Evolutionary conservation across 2,888 invertebrate genomes (phyloP).

Genomic region (Neoscelio sp.): DNA sequence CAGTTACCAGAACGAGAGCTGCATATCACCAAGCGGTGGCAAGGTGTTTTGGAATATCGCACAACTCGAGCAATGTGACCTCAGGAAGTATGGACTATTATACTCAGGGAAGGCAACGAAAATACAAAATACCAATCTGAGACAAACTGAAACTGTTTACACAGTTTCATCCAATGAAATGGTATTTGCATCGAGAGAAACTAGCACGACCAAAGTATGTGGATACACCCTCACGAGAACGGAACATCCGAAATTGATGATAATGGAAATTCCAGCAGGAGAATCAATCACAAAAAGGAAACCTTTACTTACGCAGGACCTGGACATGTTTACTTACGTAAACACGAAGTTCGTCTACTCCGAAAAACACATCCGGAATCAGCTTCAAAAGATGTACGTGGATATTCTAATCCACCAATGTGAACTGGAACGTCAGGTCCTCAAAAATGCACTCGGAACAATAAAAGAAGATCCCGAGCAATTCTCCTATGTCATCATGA

Average conservation of each 20-base stretch:
- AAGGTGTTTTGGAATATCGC: neutral
- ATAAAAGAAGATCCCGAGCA: slow-evolving; percentile 70
- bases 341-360: slow-evolving; percentile 73
- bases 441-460: slow-evolving; percentile 69
- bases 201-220: slow-evolving; percentile 5
- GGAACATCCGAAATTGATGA: slow-evolving; percentile 60
- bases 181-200: slow-evolving; percentile 61
- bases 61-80: slow-evolving; percentile 25
- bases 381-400: slow-evolving; percentile 63
- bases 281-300: neutral
- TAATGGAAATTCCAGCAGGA: slow-evolving; percentile 19
- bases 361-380: slow-evolving; percentile 69
- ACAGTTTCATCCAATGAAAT: slow-evolving; percentile 39
- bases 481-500: slow-evolving; percentile 69
- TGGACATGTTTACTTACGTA: slow-evolving; percentile 69
- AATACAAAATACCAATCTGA: neutral
- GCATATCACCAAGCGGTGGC: neutral
- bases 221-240: slow-evolving; percentile 34
- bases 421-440: slow-evolving; percentile 69
- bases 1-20: slow-evolving; percentile 7
- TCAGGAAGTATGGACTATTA: slow-evolving; percentile 59
- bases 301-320: slow-evolving; percentile 12
- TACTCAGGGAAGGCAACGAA: slow-evolving; percentile 59
- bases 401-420: slow-evolving; percentile 71
- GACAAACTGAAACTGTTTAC: slow-evolving; percentile 32